A percentile compares a stretch with the other conserved stretches of the same genome.
Evolutionary conservation across 2,113 vertebrate species (phyloP).

Genomic region (Patagioenas fasciata): DNA sequence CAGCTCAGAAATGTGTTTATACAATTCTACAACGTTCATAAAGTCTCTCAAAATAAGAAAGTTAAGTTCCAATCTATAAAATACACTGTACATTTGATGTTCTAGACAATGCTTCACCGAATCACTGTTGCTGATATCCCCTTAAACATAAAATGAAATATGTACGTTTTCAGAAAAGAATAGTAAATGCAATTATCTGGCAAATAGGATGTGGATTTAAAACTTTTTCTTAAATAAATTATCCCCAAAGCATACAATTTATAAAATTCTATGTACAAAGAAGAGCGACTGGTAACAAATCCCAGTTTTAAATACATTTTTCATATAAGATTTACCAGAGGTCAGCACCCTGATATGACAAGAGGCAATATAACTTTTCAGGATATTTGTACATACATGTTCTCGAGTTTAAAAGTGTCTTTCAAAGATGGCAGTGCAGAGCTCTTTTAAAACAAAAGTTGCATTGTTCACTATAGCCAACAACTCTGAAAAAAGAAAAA

Average conservation of each 20-base stretch:
- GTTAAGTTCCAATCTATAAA: conserved; percentile 90
- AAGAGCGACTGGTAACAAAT: conserved; percentile 82
- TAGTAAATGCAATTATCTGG: conserved; percentile 53
- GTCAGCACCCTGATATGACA: conserved; percentile 75
- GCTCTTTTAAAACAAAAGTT: conserved; percentile 82
- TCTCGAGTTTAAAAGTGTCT: conserved; percentile 74
- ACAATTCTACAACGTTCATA: conserved; percentile 91
- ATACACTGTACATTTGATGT: conserved; percentile 87
- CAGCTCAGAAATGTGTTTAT: conserved; percentile 88
- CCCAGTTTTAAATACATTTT: conserved; percentile 91
- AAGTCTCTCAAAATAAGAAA: conserved; percentile 88
- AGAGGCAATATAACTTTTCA: conserved; percentile 76
- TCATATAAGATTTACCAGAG: conserved; percentile 84
- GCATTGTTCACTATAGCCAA: conserved; percentile 76
- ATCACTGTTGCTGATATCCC: conserved; percentile 73
- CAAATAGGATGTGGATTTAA: conserved; percentile 61
- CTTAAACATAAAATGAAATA: conserved; percentile 80
- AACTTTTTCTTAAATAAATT: conserved; percentile 91
- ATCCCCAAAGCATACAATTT: conserved; percentile 85
- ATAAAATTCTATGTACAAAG: conserved; percentile 88
- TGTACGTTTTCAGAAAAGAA: conserved; percentile 70
- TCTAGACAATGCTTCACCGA: conserved; percentile 70
- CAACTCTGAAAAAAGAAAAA: conserved; percentile 5
- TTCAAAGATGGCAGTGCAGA: conserved; percentile 88
- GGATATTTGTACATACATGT: conserved; percentile 74